phyloP scores from a whole-genome alignment of 2,113 vertebrate species.

The Nipponia nippon region DNA sequence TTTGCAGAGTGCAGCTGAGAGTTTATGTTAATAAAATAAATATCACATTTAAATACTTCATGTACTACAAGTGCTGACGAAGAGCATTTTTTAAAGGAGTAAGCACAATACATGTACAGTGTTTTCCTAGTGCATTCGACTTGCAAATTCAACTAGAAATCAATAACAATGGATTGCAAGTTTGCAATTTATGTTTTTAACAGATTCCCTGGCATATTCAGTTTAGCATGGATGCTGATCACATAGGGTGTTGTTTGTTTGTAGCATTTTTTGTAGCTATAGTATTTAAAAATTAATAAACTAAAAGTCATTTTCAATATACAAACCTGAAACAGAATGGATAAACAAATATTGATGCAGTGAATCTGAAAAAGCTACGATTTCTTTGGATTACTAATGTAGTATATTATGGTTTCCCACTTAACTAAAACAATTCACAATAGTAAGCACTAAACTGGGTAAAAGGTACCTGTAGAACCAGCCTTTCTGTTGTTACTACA shows the following conservation, averaged over 20 bases:
- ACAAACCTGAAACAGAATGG: background rate
- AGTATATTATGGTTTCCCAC: background rate
- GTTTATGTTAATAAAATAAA: conserved; percentile 60
- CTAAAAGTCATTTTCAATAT: conserved; percentile 19
- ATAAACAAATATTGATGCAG: background rate
- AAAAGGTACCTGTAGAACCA: background rate
- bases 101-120: conserved; percentile 45
- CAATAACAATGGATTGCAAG: conserved; percentile 57
- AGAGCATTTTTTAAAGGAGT: conserved; percentile 44
- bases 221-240: conserved; percentile 50
- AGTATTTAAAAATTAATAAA: conserved; percentile 39
- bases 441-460: background rate
- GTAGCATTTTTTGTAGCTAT: background rate
- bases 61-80: conserved; percentile 59
- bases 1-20: conserved; percentile 23
- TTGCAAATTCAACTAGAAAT: conserved; percentile 69
- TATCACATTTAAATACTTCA: conserved; percentile 49
- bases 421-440: background rate
- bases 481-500: background rate
- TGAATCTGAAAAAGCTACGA: background rate
- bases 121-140: conserved; percentile 56
- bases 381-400: background rate
- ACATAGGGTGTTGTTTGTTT: conserved; percentile 31
- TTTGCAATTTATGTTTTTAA: conserved; percentile 59
- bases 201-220: conserved; percentile 29